Evolutionary conservation across 2,797 vertebrate species (phyloP), one percentile per base, ranked within the genome.

Genomic region (Hemibagrus guttatus): DNA sequence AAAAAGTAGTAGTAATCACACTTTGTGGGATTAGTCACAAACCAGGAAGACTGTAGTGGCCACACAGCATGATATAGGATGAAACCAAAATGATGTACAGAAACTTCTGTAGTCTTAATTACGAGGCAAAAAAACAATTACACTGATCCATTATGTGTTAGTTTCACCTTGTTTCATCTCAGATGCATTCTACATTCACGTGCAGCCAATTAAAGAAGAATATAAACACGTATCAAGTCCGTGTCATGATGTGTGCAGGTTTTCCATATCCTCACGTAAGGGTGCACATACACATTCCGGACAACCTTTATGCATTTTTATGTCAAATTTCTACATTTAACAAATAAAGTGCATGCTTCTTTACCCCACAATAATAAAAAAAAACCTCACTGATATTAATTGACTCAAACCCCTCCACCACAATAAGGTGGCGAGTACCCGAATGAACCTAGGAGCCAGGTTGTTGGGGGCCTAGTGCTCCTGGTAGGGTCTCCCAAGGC

Each of bases 21-120:
- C 56, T 58, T 58, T 21, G 56, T 58, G 56, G 6, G n/a, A 64
- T 68, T 35, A 35, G 28, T 28, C 64, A 64, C 63, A 64, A 64
- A 64, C n/a, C 13, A 28, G 63, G 63, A 64, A 64, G 12, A n/a
- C 64, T 17, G 1, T 61, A 13, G 28, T 35, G 64, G 16, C 28
- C 28, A 35, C 16, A 16, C 16, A 68, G 12, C 6, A 2, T 35
- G 28, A 68, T 19, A 35, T 35, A 68, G 64, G 16, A 31, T 35
- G 64, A 35, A 68, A 31, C 28, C 64, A 68, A 68, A 6, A 35
- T 35, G 64, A 68, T 68, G 64, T 28, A 35, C 4, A 68, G 28
- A 68, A 68, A 68, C 64, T 68, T 28, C 28, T 68, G 64, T 14
- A 68, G 64, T 28, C 64, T 68, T 35, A 68, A 68, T 68, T 68